A percentile compares a stretch with the other conserved stretches of the same genome.
Conservation (phyloP, 1,140 invertebrate species). For the Lethocerus indicus region DNA sequence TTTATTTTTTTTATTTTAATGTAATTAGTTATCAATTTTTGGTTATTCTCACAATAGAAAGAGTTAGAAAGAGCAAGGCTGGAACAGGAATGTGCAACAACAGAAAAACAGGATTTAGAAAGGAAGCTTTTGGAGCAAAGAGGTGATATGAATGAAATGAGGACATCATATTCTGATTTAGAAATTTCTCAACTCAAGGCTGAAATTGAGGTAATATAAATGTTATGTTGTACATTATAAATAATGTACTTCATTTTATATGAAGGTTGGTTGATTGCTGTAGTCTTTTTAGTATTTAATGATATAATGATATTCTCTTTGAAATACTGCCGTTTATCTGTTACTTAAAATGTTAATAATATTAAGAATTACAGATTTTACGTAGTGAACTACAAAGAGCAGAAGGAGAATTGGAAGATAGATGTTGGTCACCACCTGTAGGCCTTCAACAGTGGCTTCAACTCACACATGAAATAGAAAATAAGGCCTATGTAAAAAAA, state of each 20-base stretch:
- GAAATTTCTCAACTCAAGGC: conserved; percentile 63
- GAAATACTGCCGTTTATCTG: background rate
- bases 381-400: conserved; percentile 64
- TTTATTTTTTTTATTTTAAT: background rate
- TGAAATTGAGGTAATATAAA: conserved; percentile 52
- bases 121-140: conserved; percentile 52
- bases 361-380: conserved; percentile 39
- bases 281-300: too few relatives aligned
- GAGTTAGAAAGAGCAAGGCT: conserved; percentile 38
- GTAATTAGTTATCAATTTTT: background rate
- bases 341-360: background rate
- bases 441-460: conserved; percentile 89
- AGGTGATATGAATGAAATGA: conserved; percentile 35
- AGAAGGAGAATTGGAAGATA: conserved; percentile 73
- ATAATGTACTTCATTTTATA: background rate
- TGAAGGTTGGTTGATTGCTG: too few relatives aligned
- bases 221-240: background rate
- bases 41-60: conserved; percentile 26
- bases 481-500: conserved; percentile 71
- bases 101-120: conserved; percentile 68
- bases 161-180: conserved; percentile 58
- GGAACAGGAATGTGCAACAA: conserved; percentile 55
- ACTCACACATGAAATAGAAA: conserved; percentile 85
- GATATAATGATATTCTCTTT: conserved; percentile 16
- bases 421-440: conserved; percentile 68